Base-by-base conservation (phyloP, 2,888 invertebrate species). In the Loripinus fragilis region DNA sequence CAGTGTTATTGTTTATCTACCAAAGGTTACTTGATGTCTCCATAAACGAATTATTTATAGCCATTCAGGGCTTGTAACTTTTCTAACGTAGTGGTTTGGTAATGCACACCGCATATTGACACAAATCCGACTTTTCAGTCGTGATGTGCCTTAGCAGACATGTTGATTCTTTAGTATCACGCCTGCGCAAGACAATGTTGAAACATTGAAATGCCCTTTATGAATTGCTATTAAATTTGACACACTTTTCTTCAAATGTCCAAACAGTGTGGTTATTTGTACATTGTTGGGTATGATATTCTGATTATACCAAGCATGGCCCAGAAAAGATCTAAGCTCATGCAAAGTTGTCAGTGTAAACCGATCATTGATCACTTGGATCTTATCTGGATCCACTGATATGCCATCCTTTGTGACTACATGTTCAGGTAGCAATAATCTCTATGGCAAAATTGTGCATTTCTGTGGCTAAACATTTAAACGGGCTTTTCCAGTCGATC, bases 391-490 rank as follows among this genome's bases (percentile, higher is more conserved):
- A 20, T 71, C 71, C 10, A 55, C 60, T 12, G 48, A n/a, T 41
- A 74, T 38, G 33, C 74, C 70, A 15, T 68, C 25, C 25, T 50
- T 38, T 5, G 69, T 50, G 0, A 78, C 70, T 50, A 74, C n/a
- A 50, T 74, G 69, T 2, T 68, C 74, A 52, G 69, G 33, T 25
- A 74, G 74, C 23, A 35, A 15, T 2, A 70, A 8, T 30, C 64
- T 30, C 25, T 25, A 20, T 38, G 35, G 74, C 23, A 78, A 70
- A 28, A 70, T 35, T 8, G 23, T 30, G 23, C 78, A 78, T 35
- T 74, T 78, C 38, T 25, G 2, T 3, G 74, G 69, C 30, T 78
- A 74, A 0, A 78, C 15, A 52, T 74, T 78, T 23, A 78, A 25
- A 1, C 71, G 52, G 1, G 20, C 50, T 8, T 68, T 17, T 38